Evolutionary conservation across 2,888 invertebrate genomes (phyloP).

Genomic region (Brachylomia viminalis): DNA sequence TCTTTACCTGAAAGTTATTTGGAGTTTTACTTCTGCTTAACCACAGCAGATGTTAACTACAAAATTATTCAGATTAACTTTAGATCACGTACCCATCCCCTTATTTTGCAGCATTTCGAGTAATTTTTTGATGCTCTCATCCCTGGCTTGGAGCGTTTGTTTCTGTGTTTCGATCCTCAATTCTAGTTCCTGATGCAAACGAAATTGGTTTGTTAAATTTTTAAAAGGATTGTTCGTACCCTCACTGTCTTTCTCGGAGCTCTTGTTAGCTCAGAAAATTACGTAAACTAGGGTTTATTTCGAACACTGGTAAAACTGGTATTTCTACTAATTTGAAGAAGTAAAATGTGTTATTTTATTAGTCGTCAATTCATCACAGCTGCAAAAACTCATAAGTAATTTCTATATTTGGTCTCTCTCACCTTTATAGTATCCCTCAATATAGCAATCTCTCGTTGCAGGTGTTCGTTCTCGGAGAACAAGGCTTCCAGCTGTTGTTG

Average conservation of each 20-base stretch:
- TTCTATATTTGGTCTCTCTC: slow-evolving; percentile 18
- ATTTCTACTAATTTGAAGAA: neutral
- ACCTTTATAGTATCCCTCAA: slow-evolving; percentile 98
- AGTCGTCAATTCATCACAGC: neutral
- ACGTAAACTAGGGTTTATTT: slow-evolving; percentile 15
- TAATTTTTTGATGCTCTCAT: slow-evolving; percentile 99
- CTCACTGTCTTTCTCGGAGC: slow-evolving; percentile 26
- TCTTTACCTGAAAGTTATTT: slow-evolving; percentile 94
- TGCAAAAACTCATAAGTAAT: neutral
- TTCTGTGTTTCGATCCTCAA: slow-evolving; percentile 99
- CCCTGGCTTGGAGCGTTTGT: slow-evolving; percentile 98
- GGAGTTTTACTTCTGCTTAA: slow-evolving; percentile 83
- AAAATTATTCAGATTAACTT: slow-evolving; percentile 49
- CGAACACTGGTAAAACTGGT: neutral
- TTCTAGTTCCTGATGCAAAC: slow-evolving; percentile 95
- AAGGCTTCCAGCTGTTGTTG: slow-evolving; percentile 98
- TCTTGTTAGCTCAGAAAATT: slow-evolving; percentile 21
- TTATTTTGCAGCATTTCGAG: slow-evolving; percentile 99
- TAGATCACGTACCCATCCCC: slow-evolving; percentile 95
- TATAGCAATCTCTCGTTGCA: slow-evolving; percentile 97
- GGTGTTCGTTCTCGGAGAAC: slow-evolving; percentile 98
- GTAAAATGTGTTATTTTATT: slow-evolving; percentile 10
- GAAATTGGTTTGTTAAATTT: slow-evolving; percentile 59
- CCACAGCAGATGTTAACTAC: slow-evolving; percentile 43
- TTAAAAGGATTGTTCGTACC: slow-evolving; percentile 41